Evolutionary conservation across 1,140 invertebrate species (phyloP), one percentile per base, ranked within the genome.

Genomic region (Neuroterus valhalla): DNA sequence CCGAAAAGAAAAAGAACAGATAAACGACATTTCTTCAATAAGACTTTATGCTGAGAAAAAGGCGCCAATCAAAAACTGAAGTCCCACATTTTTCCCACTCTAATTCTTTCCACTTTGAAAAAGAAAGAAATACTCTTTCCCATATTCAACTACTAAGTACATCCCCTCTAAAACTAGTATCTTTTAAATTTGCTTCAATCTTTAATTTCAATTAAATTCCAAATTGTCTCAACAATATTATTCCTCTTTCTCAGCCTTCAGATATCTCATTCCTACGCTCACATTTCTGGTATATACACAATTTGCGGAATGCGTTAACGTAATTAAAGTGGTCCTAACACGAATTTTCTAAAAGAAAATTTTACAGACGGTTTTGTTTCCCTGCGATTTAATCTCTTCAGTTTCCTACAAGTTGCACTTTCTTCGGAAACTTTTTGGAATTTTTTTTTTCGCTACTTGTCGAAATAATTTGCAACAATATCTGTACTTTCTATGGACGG

Each of bases 1-100:
- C 72, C 72, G 55, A 71, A 45, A 68, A 23, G 48, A 73, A 23
- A 23, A 68, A 68, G 71, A 73, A 75, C 71, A 70, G 31, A 76
- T 48, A 71, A 73, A 70, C 75, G 62, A 72, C 72, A 44, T 70
- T 26, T n/a, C 62, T 71, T 44, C 44, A 15, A 17, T 48, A 62
- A 14, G 45, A 73, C 68, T 46, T 26, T 62, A 38, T 67, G 19
- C 50, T 71, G 70, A 62, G 55, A 62, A 62, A 62, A 62, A 62
- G 55, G 55, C 55, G 23, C 31, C 55, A 62, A 62, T 62, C 31
- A 62, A 23, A 55, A 23, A 55, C 31, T 62, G n/a, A 38, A 38
- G 55, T 62, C 55, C 31, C 23, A 26, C 12, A n/a, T 62, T 62
- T 62, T 23, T 62, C 55, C 31, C 23, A 23, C 31, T 62, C 31